Conservation (phyloP, 2,888 invertebrate species). For the Monochamus alternatus region DNA sequence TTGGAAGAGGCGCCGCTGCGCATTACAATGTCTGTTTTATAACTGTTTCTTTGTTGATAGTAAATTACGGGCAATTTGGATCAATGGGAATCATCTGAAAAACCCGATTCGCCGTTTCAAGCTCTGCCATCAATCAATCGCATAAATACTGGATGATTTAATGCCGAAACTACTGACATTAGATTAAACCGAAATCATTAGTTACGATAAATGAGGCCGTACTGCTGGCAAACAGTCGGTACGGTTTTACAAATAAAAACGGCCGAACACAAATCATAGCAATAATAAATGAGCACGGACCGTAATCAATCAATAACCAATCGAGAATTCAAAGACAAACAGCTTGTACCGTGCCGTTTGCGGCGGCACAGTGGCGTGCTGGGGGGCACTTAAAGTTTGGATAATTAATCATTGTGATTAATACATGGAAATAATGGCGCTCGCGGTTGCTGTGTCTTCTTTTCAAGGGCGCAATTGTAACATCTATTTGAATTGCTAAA, state of each 20-base stretch:
- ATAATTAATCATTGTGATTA: neutral
- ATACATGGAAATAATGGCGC: neutral
- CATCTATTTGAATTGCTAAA: too few relatives aligned
- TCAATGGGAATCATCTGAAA: neutral
- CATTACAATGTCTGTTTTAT: too few relatives aligned
- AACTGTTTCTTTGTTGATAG: neutral
- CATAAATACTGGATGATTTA: neutral
- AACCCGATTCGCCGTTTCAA: neutral
- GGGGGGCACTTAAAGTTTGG: neutral
- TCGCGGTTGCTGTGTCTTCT: neutral
- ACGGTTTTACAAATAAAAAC: neutral
- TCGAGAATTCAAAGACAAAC: neutral
- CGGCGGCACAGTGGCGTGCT: neutral
- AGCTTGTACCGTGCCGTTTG: neutral
- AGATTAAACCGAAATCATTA: neutral
- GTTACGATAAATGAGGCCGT: neutral
- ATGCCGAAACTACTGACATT: neutral
- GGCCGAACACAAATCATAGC: neutral
- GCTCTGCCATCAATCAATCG: neutral
- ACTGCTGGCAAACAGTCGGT: neutral
- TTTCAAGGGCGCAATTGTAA: too few relatives aligned
- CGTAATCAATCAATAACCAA: conserved; percentile 1
- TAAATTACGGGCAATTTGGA: neutral
- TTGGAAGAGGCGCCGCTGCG: too few relatives aligned
- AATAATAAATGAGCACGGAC: neutral